Evolutionary conservation across 2,888 invertebrate species (phyloP).

Genomic region (Leptothorax acervorum): DNA sequence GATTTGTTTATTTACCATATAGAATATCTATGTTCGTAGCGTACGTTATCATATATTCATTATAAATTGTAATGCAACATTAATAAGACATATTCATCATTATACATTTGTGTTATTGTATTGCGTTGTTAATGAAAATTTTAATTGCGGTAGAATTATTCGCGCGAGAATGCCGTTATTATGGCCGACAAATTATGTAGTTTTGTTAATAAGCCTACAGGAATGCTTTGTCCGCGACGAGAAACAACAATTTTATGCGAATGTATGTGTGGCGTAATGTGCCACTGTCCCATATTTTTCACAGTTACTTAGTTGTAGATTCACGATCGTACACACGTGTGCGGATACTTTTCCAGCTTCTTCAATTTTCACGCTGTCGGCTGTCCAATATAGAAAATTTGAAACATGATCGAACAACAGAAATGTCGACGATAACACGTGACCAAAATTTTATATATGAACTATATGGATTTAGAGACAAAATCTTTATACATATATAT

Average conservation of each 20-base stretch:
- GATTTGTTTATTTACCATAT: not conserved
- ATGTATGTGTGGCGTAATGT: conserved; percentile 67
- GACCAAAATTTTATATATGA: not conserved
- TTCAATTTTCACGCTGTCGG: conserved; percentile 43
- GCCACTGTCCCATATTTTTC: conserved; percentile 74
- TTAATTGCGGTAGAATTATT: conserved; percentile 1
- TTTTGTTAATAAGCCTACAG: conserved; percentile 29
- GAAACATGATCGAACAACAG: not conserved
- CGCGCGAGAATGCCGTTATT: conserved; percentile 12
- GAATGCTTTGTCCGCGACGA: not conserved
- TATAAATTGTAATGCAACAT: conserved; percentile 13
- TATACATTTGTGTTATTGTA: conserved; percentile 5
- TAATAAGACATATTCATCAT: conserved; percentile 19
- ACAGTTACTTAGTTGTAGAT: conserved; percentile 58
- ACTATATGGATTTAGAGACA: not conserved
- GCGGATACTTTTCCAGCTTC: not conserved
- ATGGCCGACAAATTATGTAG: conserved; percentile 8
- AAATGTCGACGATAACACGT: not conserved
- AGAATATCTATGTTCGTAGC: not conserved
- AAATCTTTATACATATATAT: not conserved
- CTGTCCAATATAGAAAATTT: conserved; percentile 17
- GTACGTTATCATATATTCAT: not conserved
- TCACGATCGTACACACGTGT: conserved; percentile 2
- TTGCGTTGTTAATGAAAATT: conserved; percentile 21
- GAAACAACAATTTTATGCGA: conserved; percentile 65